phyloP scores from a whole-genome alignment of 1,140 invertebrate species.

The Lordiphosa clarofinis region DNA sequence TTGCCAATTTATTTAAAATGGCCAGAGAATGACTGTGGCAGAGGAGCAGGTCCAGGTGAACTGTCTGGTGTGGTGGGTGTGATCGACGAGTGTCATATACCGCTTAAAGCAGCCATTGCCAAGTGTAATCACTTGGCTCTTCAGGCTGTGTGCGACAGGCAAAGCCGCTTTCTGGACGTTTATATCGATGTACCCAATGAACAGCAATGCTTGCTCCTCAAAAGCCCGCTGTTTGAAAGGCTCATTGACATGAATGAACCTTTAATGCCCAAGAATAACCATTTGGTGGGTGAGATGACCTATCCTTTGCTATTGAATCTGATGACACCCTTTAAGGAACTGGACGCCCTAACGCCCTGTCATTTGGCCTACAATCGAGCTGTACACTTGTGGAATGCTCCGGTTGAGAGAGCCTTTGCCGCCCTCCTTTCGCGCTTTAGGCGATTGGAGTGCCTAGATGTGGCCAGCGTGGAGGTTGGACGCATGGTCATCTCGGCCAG shows the following conservation, averaged over 20 bases:
- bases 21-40: constrained; percentile 10
- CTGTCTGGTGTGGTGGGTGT: constrained; percentile 35
- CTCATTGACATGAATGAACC: constrained; percentile 26
- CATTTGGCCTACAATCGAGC: constrained; percentile 30
- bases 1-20: constrained; percentile 28
- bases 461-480: constrained; percentile 22
- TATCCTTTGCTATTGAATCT: constrained; percentile 38
- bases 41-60: neutral
- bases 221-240: constrained; percentile 29
- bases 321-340: constrained; percentile 30
- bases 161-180: constrained; percentile 31
- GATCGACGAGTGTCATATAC: constrained; percentile 34
- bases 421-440: constrained; percentile 28
- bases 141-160: constrained; percentile 31
- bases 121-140: constrained; percentile 13
- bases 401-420: constrained; percentile 21
- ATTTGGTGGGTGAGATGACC: constrained; percentile 33
- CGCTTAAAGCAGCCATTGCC: constrained; percentile 15
- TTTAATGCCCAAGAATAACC: constrained; percentile 23
- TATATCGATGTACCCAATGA: constrained; percentile 33
- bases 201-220: constrained; percentile 26
- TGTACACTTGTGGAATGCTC: constrained; percentile 28
- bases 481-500: constrained; percentile 24
- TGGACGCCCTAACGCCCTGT: constrained; percentile 19
- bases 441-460: constrained; percentile 23